Base-by-base conservation (phyloP, 2,888 invertebrate species). In the Sarcophaga carnaria region DNA sequence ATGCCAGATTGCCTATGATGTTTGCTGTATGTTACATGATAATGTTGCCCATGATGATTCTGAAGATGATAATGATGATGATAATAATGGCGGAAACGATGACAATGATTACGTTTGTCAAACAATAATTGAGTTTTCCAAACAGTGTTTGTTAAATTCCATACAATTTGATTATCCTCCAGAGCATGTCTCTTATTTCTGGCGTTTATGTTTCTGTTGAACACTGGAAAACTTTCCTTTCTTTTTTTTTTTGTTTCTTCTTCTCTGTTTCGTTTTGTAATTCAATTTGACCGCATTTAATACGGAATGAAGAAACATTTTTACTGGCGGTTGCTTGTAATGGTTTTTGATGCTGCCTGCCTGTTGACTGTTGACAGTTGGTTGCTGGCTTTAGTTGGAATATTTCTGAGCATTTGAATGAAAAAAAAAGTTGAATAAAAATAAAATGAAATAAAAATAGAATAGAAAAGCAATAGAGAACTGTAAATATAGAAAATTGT, bases 251-350 rank as follows among this genome's bases (percentile, higher is more conserved):
- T 59, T 59, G n/a, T 1, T 59, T 59, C 6, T 59, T n/a, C 17
- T 59, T 59, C 6, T 59, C 59, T n/a, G n/a, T 59, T 59, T 59
- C 59, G 14, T 17, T 17, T 59, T 59, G 17, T 59, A 59, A 59
- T 59, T 59, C 59, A 59, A 59, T 59, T 59, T 59, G 59, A 59
- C 59, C 59, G n/a, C 59, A 59, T 59, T 59, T 59, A 59, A 59
- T 59, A n/a, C 59, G 1, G n/a, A 59, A 59, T 37, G 10, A 10
- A 37, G 2, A 37, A 37, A 59, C 59, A 59, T 2, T 59, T 37
- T 37, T 37, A 37, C 37, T 37, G 37, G 37, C 10, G 37, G 37
- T 37, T 37, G 37, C 37, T 37, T 37, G 37, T 37, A 37, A 37
- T 37, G 37, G 8, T 37, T 37, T 4, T 27, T 6, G 8, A 8